Conservation (phyloP, 2,888 invertebrate species). For the Tuta absoluta region DNA sequence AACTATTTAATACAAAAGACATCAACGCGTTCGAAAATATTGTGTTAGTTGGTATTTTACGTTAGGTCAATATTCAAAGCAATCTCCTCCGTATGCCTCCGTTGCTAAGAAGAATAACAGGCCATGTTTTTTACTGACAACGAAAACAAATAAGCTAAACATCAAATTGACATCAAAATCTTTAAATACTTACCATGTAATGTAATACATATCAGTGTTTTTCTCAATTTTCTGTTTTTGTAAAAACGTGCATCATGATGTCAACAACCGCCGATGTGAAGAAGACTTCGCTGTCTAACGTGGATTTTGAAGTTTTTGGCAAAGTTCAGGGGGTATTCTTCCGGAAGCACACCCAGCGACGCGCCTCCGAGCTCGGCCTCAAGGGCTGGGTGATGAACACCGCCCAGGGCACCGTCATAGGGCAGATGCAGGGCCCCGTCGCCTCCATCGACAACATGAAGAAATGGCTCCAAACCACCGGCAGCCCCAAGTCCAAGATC, state of each 20-base stretch:
- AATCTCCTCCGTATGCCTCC: background rate
- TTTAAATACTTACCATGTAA: conserved; percentile 3
- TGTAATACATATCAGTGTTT: background rate
- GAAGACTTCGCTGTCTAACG: conserved; percentile 47
- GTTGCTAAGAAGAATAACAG: conserved; percentile 18
- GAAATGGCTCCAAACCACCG: conserved; percentile 78
- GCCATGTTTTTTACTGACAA: conserved; percentile 14
- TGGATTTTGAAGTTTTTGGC: conserved; percentile 83
- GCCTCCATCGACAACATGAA: conserved; percentile 83
- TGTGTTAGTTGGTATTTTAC: too few species aligned
- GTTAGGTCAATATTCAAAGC: background rate
- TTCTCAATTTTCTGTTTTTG: background rate
- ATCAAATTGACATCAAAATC: too few species aligned
- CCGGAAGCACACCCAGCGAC: conserved; percentile 84
- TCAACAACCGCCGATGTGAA: conserved; percentile 29
- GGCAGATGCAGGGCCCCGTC: conserved; percentile 83
- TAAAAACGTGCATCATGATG: background rate
- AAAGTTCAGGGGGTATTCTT: conserved; percentile 82
- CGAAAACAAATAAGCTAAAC: conserved; percentile 15
- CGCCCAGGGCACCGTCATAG: conserved; percentile 84
- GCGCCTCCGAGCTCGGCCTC: conserved; percentile 82
- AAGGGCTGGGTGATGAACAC: conserved; percentile 90
- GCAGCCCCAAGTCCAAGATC: conserved; percentile 86
- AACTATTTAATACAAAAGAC: too few species aligned
- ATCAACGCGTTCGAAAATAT: too few species aligned